Conservation (phyloP, 2,797 vertebrate genomes). For the Oreortyx pictus region DNA sequence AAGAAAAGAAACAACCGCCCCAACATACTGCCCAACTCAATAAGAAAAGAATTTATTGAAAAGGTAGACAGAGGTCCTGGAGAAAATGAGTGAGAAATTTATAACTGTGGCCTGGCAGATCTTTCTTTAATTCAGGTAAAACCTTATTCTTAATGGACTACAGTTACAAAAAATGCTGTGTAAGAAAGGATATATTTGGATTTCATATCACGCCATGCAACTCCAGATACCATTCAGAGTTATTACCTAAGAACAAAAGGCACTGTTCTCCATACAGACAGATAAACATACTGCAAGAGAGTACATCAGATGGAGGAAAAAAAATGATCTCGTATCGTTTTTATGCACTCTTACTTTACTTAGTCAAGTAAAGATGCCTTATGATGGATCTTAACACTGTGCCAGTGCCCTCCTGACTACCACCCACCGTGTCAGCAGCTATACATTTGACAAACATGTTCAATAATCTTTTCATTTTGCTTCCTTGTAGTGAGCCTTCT, state of each 20-base stretch:
- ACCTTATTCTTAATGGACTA: not conserved
- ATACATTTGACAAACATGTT: not conserved
- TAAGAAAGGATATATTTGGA: constrained; percentile 25
- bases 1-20: not conserved
- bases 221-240: not conserved
- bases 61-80: not conserved
- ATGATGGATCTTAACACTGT: not conserved
- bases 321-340: not conserved
- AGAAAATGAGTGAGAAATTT: constrained; percentile 9
- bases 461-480: not conserved
- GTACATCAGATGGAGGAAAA: not conserved
- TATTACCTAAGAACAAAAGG: not conserved
- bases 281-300: not conserved
- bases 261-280: not conserved
- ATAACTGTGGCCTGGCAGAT: not conserved
- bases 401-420: not conserved
- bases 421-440: not conserved
- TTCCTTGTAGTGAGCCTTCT: not conserved
- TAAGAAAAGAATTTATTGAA: not conserved
- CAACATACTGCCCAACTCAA: not conserved
- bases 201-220: constrained; percentile 7
- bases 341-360: not conserved
- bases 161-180: constrained; percentile 14
- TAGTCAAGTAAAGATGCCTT: not conserved
- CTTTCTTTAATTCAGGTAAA: constrained; percentile 18